Evolutionary conservation across 2,797 vertebrate genomes (phyloP), one percentile per base, ranked within the genome.

Genomic region (Onychomys leucogaster): DNA sequence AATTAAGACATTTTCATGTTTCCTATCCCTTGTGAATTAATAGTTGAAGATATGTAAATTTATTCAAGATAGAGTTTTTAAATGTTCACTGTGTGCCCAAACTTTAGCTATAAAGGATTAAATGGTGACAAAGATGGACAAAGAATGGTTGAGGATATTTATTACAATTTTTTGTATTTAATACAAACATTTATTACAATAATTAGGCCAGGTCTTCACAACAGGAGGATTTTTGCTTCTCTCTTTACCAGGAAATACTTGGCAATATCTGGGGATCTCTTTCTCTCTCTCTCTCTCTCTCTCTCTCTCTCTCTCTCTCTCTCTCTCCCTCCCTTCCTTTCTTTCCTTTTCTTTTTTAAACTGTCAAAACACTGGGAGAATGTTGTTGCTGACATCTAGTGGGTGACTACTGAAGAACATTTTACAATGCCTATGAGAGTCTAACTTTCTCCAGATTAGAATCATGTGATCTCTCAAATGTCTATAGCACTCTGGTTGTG

Each of bases 21-120:
- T 90, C 43, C 17, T 80, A 27, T 80, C 9, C 29, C 78, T 94
- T 89, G 11, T 80, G 37, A 12, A n/a, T 6, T 73, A 88, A 65
- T n/a, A 77, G 52, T 52, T 91, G 43, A 90, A 86, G 71, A 91
- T 19, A 85, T 76, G 32, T 17, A 71, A 6, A 63, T 91, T 89
- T 67, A 89, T 69, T 88, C 21, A 96, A 93, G 61, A n/a, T 91
- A 91, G 63, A 84, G 46, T 90, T 82, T 71, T 85, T 85, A 67
- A 80, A 67, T 67, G 34, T 6, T 12, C 2, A 75, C 32, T 89
- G 10, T 81, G 46, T 94, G 6, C 11, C 49, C 49, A 11, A 21
- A 55, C 65, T 95, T 23, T 94, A 69, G 23, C 43, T 69, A 46
- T 90, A 81, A 83, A 63, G 27, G 71, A 57, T 86, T 96, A 32